Evolutionary conservation across 1,140 invertebrate species (phyloP), one percentile per base, ranked within the genome.

Genomic region (Lordiphosa clarofinis): DNA sequence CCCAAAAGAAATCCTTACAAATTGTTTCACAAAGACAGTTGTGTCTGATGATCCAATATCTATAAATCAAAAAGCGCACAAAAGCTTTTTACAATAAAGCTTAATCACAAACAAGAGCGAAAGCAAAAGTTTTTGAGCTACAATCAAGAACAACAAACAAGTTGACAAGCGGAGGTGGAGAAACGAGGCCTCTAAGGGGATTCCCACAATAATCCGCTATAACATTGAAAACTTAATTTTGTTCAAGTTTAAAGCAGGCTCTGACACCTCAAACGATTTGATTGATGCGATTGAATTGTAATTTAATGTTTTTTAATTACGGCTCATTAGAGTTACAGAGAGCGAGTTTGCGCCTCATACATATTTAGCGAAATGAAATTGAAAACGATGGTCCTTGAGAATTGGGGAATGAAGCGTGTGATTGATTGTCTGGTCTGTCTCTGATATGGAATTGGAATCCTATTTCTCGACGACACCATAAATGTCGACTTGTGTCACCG

Each of bases 301-400:
- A 81, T 81, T 56, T 54, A 72, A 76, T 76, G 78, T 84, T 73
- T 81, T 73, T 74, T 82, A 82, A 82, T 82, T 76, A 73, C 53
- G 72, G 63, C 72, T 82, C 78, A 82, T 82, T 82, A 63, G 67
- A 61, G 55, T 75, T 70, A 70, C 64, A 81, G 70, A 65, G 54
- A 35, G 60, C 7, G 11, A 40, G 19, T 49, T 52, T 24, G 28
- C 37, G 33, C n/a, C 71, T 64, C 72, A 82, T 82, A 82, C 82
- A 82, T 82, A 82, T 75, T 82, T 69, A 68, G 62, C 62, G 21
- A 56, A 73, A 58, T 57, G 64, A 67, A 73, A 82, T 73, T 61
- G 76, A 69, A 73, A 73, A 62, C 68, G 76, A 82, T 61, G 6
- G 61, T 54, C 53, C 55, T 59, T 42, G 65, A 59, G 60, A 60